Evolutionary conservation across 2,888 invertebrate species (phyloP).

Genomic region (Ophioninae sp.): DNA sequence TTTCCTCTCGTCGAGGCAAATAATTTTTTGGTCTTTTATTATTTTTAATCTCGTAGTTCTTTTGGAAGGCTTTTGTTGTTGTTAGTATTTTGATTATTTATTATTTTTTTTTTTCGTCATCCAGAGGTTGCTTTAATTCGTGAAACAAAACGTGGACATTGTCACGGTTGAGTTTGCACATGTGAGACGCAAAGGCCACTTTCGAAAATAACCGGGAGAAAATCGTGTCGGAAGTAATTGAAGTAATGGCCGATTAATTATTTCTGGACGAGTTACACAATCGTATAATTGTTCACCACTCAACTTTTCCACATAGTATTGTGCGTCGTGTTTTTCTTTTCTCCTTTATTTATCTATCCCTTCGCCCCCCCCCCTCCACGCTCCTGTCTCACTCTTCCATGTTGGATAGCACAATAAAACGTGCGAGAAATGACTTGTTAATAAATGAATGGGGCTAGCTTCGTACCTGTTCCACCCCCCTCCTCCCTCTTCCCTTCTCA

Average conservation of each 20-base stretch:
- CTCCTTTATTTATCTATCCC: neutral
- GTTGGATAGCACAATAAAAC: neutral
- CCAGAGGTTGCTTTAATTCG: neutral
- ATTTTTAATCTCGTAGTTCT: neutral
- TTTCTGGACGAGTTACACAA: constrained; percentile 17
- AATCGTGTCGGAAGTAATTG: neutral
- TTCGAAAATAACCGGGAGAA: neutral
- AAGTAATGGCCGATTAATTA: constrained; percentile 40
- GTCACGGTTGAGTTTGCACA: neutral
- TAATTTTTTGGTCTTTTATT: neutral
- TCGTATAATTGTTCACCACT: constrained; percentile 5
- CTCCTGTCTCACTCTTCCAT: neutral
- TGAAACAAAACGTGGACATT: neutral
- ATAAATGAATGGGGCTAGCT: constrained; percentile 3
- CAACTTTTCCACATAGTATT: neutral
- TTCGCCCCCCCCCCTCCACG: neutral
- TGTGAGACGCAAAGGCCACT: neutral
- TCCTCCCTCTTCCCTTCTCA: no score
- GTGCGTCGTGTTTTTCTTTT: neutral
- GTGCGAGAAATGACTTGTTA: constrained; percentile 15
- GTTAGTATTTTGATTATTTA: neutral
- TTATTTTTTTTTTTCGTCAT: neutral
- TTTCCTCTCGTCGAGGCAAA: neutral
- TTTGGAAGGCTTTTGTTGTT: no score
- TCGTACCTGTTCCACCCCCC: neutral